Evolutionary conservation across 2,797 vertebrate species (phyloP), one percentile per base, ranked within the genome.

Genomic region (Lacerta viridis): DNA sequence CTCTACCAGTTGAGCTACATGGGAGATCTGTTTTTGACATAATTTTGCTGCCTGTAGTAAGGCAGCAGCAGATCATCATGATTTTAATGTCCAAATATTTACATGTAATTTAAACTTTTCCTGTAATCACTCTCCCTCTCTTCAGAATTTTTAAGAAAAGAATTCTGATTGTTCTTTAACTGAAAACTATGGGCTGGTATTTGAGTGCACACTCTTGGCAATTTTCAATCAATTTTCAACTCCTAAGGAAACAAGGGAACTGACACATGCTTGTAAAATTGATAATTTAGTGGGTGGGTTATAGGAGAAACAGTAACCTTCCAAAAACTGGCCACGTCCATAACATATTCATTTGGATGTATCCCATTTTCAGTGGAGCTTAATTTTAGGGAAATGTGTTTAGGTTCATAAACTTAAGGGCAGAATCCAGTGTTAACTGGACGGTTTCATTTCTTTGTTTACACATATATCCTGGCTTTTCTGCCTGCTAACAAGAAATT

Each of bases 401-500:
- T 15, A 55, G 46, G 25, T 29, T 41, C 83, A 23, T 76, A 20
- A 87, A 20, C 15, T 43, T 6, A 55, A 11, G 61, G 61, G 61
- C 61, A 64, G 61, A 64, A 64, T 23, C 5, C 20, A 23, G 61
- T 23, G 61, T 64, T 23, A 23, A 64, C 20, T 23, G 61, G 61
- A 64, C 1, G 20, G 50, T 15, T 55, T 55, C 13, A 55, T 55
- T 55, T 55, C 13, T 66, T 79, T 69, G 6, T 33, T 87, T 27
- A 25, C 55, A 10, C 17, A 17, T 43, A 6, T 85, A 18, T 85
- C 59, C 84, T 76, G 61, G 15, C 61, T 68, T 46, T 78, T 86
- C 80, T 88, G 39, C 75, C 66, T 80, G 23, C 77, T 59, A 71
- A 25, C 18, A 88, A 7, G 83, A 64, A 55, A 39, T 86, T 61